phyloP scores from a whole-genome alignment of 2,888 invertebrate genomes.

The Drosophila dives region DNA sequence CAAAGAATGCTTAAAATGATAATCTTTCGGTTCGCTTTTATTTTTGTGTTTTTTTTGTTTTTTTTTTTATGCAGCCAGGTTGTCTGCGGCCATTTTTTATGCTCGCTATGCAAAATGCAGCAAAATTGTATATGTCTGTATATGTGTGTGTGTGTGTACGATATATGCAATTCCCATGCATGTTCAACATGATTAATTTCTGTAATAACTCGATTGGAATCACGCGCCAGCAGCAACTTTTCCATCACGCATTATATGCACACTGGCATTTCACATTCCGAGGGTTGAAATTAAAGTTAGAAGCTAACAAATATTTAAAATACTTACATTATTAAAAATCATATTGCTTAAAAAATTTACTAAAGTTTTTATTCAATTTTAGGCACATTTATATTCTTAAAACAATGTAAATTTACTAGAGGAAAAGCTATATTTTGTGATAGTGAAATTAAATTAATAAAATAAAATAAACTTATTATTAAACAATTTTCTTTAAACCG shows the following conservation, averaged over 20 bases:
- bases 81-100: slow-evolving; percentile 61
- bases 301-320: background rate
- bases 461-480: background rate
- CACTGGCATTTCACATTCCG: slow-evolving; percentile 30
- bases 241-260: slow-evolving; percentile 74
- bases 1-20: slow-evolving; percentile 78
- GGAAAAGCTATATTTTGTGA: background rate
- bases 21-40: slow-evolving; percentile 64
- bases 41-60: slow-evolving; percentile 25
- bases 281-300: slow-evolving; percentile 14
- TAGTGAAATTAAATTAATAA: background rate
- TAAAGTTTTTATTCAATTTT: background rate
- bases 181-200: slow-evolving; percentile 81
- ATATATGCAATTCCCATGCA: slow-evolving; percentile 78
- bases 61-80: slow-evolving; percentile 33
- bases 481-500: background rate
- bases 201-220: slow-evolving; percentile 82
- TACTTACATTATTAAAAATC: background rate
- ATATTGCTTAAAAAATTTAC: background rate
- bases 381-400: background rate
- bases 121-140: slow-evolving; percentile 26
- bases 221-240: slow-evolving; percentile 81
- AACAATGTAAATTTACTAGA: background rate
- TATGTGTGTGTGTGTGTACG: slow-evolving; percentile 28
- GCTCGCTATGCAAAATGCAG: slow-evolving; percentile 36